Conservation (phyloP, 2,113 vertebrate species). For the Blennius ocellaris region DNA sequence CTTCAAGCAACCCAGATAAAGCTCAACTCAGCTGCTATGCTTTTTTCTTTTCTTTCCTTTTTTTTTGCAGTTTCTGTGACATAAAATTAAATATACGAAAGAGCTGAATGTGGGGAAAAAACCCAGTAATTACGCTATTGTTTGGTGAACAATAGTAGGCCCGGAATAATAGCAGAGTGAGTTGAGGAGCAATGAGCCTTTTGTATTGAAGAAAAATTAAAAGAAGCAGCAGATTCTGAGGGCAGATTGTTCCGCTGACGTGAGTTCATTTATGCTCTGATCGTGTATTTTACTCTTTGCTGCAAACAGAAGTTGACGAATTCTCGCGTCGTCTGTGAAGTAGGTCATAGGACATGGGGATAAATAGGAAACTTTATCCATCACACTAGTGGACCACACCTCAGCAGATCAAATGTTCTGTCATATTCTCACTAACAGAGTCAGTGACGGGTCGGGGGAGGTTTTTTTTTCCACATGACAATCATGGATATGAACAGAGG, state of each 20-base stretch:
- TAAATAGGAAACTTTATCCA: constrained; percentile 76
- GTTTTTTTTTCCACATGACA: background rate
- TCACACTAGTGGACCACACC: constrained; percentile 65
- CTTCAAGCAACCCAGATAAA: constrained; percentile 2
- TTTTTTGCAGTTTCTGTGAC: no score
- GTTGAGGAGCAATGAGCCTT: constrained; percentile 1
- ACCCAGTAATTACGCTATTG: constrained; percentile 11
- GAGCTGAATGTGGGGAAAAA: background rate
- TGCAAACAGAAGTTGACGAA: background rate
- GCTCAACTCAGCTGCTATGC: background rate
- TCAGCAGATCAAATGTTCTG: constrained; percentile 63
- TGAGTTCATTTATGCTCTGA: background rate
- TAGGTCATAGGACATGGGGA: constrained; percentile 52
- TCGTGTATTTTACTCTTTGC: background rate
- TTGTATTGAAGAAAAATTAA: background rate
- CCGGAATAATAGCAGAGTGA: constrained; percentile 4
- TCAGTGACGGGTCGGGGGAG: background rate
- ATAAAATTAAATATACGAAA: background rate
- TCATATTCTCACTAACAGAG: constrained; percentile 33
- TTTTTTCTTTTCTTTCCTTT: no score
- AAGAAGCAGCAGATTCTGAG: no score
- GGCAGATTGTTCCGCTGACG: no score
- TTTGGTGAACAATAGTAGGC: constrained; percentile 29
- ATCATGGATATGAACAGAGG: background rate
- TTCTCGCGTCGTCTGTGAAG: constrained; percentile 33